Evolutionary conservation across 2,888 invertebrate genomes (phyloP), one percentile per base, ranked within the genome.

Genomic region (Ectemnius cavifrons): DNA sequence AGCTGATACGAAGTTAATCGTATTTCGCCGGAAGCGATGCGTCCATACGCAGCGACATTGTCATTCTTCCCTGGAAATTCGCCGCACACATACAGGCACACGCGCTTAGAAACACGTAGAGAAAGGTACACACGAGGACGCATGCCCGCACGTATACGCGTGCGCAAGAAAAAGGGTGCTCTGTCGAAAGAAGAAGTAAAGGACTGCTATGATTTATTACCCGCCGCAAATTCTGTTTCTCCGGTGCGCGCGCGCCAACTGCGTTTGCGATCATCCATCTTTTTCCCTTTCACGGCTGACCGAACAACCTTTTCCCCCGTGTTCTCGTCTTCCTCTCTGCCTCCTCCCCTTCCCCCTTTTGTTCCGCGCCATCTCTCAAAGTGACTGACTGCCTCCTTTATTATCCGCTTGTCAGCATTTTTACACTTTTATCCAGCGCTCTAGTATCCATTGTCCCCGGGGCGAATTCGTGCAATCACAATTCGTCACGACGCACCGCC

Each of bases 401-500:
- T 91, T 90, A 91, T 90, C 89, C 90, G 90, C 89, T 90, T 91
- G 90, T 90, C 90, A 90, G 89, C 90, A 90, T 90, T 91, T 90
- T 90, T 90, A 90, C 90, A 90, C 90, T 90, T 90, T 89, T 89
- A 89, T 90, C 87, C 88, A 83, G 78, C 80, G 82, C 82, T 84
- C 85, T 83, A 82, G 82, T 82, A 83, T 85, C 84, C 77, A 84
- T 84, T 84, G 84, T 84, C 80, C 77, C 85, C 69, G 75, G 61
- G 57, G 71, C 77, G 81, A 82, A 81, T 84, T 84, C 78, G 82
- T 81, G 76, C 68, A 79, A 74, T 83, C 83, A 83, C 81, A 83
- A 82, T 77, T 81, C 72, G 75, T 80, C 82, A 67, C 65, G 71
- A 75, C 63, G 75, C 75, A 77, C 71, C 14, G 52, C 72, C 59